A percentile compares a stretch with the other conserved stretches of the same genome.
Conservation (phyloP, 2,113 vertebrate genomes). For the Anoplopoma fimbria region DNA sequence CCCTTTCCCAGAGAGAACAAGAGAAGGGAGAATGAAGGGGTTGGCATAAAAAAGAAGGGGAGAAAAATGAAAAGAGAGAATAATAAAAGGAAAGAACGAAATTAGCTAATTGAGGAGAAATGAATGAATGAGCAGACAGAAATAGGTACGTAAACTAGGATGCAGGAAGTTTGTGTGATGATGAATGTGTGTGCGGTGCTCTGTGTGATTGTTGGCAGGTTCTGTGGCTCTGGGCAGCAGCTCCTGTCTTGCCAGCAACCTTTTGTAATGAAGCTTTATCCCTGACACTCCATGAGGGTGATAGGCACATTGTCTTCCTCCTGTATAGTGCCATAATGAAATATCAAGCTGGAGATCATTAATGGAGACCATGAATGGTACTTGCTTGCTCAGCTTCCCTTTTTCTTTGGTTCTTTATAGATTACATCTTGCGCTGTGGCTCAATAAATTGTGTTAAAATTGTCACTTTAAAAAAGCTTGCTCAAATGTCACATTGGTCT, state of each 20-base stretch:
- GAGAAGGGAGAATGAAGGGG: not conserved
- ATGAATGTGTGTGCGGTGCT: constrained; percentile 51
- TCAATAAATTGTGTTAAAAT: constrained; percentile 16
- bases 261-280: constrained; percentile 74
- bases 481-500: constrained; percentile 36
- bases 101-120: constrained; percentile 11
- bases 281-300: constrained; percentile 45
- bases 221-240: constrained; percentile 41
- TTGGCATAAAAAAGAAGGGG: not conserved
- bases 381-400: constrained; percentile 35
- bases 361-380: constrained; percentile 45
- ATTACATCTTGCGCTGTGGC: constrained; percentile 23
- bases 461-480: not conserved
- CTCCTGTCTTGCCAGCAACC: constrained; percentile 62
- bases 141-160: constrained; percentile 31
- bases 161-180: constrained; percentile 38
- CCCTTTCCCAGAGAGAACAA: constrained; percentile 34
- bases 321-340: constrained; percentile 22
- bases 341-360: constrained; percentile 30
- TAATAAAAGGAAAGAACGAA: constrained; percentile 5
- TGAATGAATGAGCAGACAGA: constrained; percentile 45
- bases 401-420: constrained; percentile 16
- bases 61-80: constrained; percentile 6
- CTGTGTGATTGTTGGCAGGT: constrained; percentile 66
- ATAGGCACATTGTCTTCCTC: constrained; percentile 28